Evolutionary conservation across 1,140 invertebrate genomes (phyloP).

Genomic region (Ruditapes philippinarum): DNA sequence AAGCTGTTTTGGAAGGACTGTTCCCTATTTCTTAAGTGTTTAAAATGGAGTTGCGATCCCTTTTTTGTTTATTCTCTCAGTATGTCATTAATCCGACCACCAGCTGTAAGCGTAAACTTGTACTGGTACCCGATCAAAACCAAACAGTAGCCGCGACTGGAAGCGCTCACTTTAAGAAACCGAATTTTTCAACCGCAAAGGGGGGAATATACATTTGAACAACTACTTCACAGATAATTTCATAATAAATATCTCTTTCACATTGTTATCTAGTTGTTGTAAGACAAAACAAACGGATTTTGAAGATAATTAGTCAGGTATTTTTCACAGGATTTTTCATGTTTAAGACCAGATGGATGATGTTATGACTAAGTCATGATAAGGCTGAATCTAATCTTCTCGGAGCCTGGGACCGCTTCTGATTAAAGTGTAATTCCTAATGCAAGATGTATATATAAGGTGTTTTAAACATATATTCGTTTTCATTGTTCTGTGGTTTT

Average conservation of each 20-base stretch:
- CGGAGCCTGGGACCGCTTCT: neutral
- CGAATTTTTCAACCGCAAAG: neutral
- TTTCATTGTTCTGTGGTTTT: neutral
- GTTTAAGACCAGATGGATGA: neutral
- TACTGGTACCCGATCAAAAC: too few species aligned
- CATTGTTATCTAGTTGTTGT: slow-evolving; percentile 19
- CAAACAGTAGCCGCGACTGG: neutral
- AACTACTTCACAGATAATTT: neutral
- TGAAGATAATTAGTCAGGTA: slow-evolving; percentile 34
- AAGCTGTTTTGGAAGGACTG: too few species aligned
- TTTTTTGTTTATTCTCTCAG: too few species aligned
- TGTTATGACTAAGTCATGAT: neutral
- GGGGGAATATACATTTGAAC: neutral
- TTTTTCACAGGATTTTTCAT: slow-evolving; percentile 51
- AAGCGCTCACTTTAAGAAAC: neutral
- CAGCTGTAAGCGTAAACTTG: too few species aligned
- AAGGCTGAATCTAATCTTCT: neutral
- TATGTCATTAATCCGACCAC: too few species aligned
- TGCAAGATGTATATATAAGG: neutral
- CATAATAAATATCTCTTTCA: slow-evolving; percentile 32
- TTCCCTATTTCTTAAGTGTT: too few species aligned
- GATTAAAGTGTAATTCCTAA: neutral
- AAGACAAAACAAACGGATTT: slow-evolving; percentile 58
- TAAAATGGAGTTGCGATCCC: too few species aligned
- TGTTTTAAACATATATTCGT: neutral